phyloP scores from a whole-genome alignment of 30 jellyfish, hydroid and myxozoan genomes.

The Pseudorhiza aurosa region DNA sequence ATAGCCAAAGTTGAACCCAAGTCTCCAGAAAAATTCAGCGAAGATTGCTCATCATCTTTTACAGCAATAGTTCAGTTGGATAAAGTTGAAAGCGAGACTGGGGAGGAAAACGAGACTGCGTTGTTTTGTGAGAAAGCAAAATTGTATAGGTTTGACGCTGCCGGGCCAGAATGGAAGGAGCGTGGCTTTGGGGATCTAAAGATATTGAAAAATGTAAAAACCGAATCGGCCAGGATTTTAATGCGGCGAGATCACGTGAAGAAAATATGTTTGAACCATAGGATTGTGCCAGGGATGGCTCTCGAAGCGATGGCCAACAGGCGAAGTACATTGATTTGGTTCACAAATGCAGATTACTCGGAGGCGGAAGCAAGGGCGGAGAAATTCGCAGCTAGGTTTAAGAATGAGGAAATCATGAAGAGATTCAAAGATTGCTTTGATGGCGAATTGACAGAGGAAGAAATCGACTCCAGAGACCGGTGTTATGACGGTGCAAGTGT shows the following conservation, averaged over 20 bases:
- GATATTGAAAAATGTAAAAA: conserved; percentile 1
- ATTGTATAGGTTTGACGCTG: conserved; percentile 58
- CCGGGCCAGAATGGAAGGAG: conserved; percentile 65
- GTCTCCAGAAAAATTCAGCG: conserved; percentile 53
- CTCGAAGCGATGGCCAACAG: conserved; percentile 12
- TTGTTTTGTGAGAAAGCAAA: conserved; percentile 58
- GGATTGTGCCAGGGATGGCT: conserved; percentile 16
- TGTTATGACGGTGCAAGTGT: neutral
- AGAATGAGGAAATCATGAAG: conserved; percentile 31
- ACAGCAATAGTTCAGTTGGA: conserved; percentile 43
- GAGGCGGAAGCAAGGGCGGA: conserved; percentile 56
- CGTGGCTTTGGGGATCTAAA: conserved; percentile 74
- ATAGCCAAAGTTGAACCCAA: neutral
- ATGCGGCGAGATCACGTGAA: conserved; percentile 77
- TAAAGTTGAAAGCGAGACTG: conserved; percentile 23
- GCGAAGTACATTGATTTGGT: conserved; percentile 40
- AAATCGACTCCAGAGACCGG: neutral
- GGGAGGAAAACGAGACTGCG: conserved; percentile 59
- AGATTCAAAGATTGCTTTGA: conserved; percentile 35
- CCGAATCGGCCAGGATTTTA: conserved; percentile 10
- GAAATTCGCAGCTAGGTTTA: conserved; percentile 62
- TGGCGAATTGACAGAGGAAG: neutral
- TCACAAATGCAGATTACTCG: conserved; percentile 62
- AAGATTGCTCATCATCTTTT: conserved; percentile 40
- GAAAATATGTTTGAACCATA: conserved; percentile 67